A percentile compares a stretch with the other conserved stretches of the same genome.
Evolutionary conservation across 2,888 invertebrate species (phyloP).

Genomic region (Zhengitettix transpicula): DNA sequence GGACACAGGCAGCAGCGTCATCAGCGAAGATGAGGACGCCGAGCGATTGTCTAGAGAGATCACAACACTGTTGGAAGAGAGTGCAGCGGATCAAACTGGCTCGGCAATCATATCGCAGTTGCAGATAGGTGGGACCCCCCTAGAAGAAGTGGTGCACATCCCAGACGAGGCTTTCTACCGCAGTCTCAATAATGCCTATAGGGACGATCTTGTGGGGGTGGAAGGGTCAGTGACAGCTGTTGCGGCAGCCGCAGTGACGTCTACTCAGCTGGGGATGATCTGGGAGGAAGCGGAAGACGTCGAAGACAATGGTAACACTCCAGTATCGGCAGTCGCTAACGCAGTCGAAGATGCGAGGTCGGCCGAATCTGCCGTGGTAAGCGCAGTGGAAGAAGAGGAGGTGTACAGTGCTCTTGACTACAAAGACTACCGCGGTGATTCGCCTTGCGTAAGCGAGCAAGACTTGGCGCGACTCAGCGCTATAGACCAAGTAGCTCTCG

Average conservation of each 20-base stretch:
- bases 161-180: conserved; percentile 79
- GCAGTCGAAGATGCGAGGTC: conserved; percentile 14
- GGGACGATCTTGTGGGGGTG: conserved; percentile 56
- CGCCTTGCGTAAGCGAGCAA: conserved; percentile 58
- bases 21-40: neutral
- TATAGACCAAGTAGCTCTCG: conserved; percentile 60
- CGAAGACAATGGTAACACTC: conserved; percentile 27
- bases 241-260: conserved; percentile 36
- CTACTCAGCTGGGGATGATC: conserved; percentile 68
- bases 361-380: conserved; percentile 23
- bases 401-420: conserved; percentile 62
- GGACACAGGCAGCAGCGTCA: conserved; percentile 15
- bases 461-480: conserved; percentile 59
- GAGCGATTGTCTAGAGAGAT: conserved; percentile 4
- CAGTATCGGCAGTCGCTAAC: neutral
- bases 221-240: conserved; percentile 22
- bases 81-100: conserved; percentile 3
- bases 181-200: conserved; percentile 72
- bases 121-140: conserved; percentile 9
- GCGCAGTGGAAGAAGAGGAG: conserved; percentile 33
- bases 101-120: conserved; percentile 2
- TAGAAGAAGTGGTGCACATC: conserved; percentile 21
- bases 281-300: conserved; percentile 70
- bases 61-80: conserved; percentile 4
- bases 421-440: conserved; percentile 59